Conservation (phyloP, 2,888 invertebrate species). For the Drosophila ezoana region DNA sequence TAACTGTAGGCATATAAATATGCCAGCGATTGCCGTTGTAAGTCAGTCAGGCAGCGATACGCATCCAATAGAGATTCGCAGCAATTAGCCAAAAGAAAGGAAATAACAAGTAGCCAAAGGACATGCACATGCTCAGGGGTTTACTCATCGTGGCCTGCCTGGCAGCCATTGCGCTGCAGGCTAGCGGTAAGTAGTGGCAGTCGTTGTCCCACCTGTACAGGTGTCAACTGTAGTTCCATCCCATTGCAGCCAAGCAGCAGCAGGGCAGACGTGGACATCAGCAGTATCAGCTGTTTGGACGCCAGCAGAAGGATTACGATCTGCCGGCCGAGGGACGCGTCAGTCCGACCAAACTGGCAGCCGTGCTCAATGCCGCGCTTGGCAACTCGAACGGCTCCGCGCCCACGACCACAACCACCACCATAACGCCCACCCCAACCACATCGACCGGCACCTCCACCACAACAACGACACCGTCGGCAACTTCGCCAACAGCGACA, state of each 20-base stretch:
- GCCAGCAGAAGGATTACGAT: slow-evolving; percentile 42
- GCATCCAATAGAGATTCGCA: slow-evolving; percentile 50
- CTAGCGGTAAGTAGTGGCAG: slow-evolving; percentile 49
- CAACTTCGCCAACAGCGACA: slow-evolving; percentile 6
- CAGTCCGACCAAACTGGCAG: slow-evolving; percentile 47
- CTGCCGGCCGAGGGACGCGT: slow-evolving; percentile 59
- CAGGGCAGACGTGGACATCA: slow-evolving; percentile 24
- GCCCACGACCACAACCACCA: background rate
- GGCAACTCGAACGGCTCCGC: background rate
- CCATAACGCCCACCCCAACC: background rate
- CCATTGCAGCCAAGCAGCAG: slow-evolving; percentile 46
- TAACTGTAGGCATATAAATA: slow-evolving; percentile 68
- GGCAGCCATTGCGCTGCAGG: slow-evolving; percentile 51
- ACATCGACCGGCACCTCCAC: background rate
- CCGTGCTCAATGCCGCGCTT: slow-evolving; percentile 25
- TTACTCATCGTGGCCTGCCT: slow-evolving; percentile 60
- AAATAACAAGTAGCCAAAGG: slow-evolving; percentile 13
- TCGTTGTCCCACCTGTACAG: too few relatives aligned
- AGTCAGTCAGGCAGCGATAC: slow-evolving; percentile 69
- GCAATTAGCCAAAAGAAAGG: background rate
- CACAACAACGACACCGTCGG: background rate
- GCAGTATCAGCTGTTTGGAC: slow-evolving; percentile 45
- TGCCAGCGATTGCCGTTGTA: slow-evolving; percentile 47
- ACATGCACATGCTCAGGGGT: slow-evolving; percentile 58
- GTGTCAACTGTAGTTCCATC: background rate